Conservation (phyloP, 2,113 vertebrate species). For the Menura novaehollandiae region DNA sequence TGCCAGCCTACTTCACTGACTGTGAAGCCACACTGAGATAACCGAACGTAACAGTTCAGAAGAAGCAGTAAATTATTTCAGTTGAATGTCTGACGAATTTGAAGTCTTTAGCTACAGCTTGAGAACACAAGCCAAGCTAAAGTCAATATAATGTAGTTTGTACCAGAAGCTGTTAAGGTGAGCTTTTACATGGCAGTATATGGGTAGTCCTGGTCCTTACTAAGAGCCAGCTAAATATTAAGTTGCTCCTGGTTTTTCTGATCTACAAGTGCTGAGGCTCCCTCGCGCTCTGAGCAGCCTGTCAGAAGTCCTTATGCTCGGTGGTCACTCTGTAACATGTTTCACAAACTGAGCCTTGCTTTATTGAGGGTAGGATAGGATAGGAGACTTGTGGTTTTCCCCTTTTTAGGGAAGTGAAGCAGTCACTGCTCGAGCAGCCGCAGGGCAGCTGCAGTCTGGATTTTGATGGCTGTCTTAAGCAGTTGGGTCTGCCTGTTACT, state of each 20-base stretch:
- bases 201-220: background rate
- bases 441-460: background rate
- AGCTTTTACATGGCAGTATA: background rate
- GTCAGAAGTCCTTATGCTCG: background rate
- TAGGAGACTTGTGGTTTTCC: accelerated
- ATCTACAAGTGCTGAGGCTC: background rate
- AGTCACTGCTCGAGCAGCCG: accelerated
- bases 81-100: background rate
- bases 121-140: background rate
- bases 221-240: background rate
- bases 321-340: background rate
- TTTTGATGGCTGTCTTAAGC: background rate
- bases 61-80: background rate
- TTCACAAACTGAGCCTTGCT: background rate
- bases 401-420: background rate
- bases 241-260: background rate
- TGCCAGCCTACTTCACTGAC: background rate
- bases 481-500: background rate
- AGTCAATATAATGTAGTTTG: background rate
- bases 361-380: background rate
- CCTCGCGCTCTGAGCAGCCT: background rate
- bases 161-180: background rate
- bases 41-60: background rate
- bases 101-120: background rate
- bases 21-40: background rate